Conservation (phyloP, 1,140 invertebrate genomes). For the Cherax destructor region DNA sequence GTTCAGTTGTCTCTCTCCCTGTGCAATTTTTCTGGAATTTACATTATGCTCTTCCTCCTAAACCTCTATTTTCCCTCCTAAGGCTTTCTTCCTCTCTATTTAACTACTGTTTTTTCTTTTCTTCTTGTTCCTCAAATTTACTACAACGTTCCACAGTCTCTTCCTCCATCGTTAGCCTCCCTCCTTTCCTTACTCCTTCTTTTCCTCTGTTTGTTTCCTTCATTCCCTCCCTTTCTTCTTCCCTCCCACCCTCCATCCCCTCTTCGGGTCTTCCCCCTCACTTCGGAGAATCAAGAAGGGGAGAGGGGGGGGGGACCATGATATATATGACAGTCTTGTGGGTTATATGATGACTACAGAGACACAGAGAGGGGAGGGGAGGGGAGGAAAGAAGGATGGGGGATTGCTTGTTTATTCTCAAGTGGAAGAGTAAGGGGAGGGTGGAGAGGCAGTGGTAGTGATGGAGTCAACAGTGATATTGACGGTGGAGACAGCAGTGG, state of each 20-base stretch:
- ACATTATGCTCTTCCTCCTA: too few relatives aligned
- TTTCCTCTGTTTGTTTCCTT: neutral
- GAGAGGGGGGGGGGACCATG: neutral
- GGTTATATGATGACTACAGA: constrained; percentile 2
- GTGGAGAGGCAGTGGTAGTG: too few relatives aligned
- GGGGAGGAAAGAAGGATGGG: neutral
- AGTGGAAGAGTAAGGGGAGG: neutral
- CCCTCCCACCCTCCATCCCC: constrained; percentile 7
- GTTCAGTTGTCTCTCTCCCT: too few relatives aligned
- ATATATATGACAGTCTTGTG: constrained; percentile 17
- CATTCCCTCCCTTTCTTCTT: neutral
- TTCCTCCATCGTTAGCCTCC: neutral
- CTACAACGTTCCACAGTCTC: neutral
- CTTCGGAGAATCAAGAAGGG: too few relatives aligned
- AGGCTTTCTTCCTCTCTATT: neutral
- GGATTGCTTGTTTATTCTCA: neutral
- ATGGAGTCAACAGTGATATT: too few relatives aligned
- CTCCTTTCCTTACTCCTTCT: neutral
- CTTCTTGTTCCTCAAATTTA: neutral
- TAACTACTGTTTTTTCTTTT: neutral
- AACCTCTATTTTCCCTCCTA: neutral
- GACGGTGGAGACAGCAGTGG: too few relatives aligned
- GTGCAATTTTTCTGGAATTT: too few relatives aligned
- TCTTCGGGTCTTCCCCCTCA: neutral
- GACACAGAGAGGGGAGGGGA: neutral